Percentiles rank a stretch among this genome's conserved stretches.
phyloP scores from a whole-genome alignment of 2,888 invertebrate species.

The Xanthorhoe spadicearia region DNA sequence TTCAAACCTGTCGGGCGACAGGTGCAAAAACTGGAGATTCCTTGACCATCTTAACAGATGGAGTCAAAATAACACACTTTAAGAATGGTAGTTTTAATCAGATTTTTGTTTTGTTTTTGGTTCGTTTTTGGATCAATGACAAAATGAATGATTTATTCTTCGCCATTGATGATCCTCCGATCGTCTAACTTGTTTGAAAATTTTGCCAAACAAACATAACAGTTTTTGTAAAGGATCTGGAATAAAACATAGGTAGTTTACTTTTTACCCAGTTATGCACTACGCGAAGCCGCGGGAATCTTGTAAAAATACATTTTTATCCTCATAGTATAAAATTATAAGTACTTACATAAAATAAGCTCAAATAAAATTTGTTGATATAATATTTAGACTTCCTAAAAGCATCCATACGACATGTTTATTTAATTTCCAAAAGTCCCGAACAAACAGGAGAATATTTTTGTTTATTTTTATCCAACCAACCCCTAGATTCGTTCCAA shows the following conservation, averaged over 20 bases:
- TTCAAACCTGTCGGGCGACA: slow-evolving; percentile 44
- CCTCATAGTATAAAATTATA: no score
- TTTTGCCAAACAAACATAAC: no score
- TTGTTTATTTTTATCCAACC: slow-evolving; percentile 16
- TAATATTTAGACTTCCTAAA: no score
- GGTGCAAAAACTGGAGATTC: slow-evolving; percentile 46
- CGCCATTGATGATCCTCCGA: no score
- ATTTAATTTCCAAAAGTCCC: neutral
- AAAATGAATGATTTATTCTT: no score
- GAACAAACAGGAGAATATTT: neutral
- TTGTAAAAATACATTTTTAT: no score
- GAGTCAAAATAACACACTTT: slow-evolving; percentile 6
- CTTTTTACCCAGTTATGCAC: no score
- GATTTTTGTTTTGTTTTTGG: neutral
- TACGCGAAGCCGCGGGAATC: no score
- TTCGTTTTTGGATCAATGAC: neutral
- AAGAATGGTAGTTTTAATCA: slow-evolving; percentile 14
- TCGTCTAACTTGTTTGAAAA: no score
- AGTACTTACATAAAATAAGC: no score
- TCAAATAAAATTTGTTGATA: neutral
- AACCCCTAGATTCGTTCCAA: slow-evolving; percentile 6
- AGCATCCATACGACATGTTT: neutral
- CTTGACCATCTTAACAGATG: slow-evolving; percentile 34
- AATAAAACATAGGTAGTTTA: no score
- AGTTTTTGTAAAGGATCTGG: no score